Evolutionary conservation across 2,113 vertebrate species (phyloP).

Genomic region (Apaloderma vittatum): DNA sequence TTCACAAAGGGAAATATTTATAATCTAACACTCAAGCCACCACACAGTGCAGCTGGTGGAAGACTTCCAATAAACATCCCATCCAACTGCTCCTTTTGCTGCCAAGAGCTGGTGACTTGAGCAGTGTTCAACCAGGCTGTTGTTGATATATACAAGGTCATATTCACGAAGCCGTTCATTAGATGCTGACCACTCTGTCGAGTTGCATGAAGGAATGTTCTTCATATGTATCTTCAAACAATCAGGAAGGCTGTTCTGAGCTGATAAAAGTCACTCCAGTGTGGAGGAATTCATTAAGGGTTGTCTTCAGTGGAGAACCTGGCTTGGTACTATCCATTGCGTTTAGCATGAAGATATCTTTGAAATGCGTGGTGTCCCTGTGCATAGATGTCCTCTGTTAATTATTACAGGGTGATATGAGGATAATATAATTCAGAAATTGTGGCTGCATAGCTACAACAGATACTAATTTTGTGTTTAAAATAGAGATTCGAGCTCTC

Average conservation of each 20-base stretch:
- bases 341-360: not conserved
- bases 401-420: not conserved
- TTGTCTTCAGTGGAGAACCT: not conserved
- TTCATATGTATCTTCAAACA: not conserved
- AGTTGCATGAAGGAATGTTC: not conserved
- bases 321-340: not conserved
- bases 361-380: not conserved
- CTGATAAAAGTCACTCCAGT: not conserved
- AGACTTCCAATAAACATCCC: conserved; percentile 49
- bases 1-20: conserved; percentile 70
- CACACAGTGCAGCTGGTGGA: conserved; percentile 57
- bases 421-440: not conserved
- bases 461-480: conserved; percentile 1
- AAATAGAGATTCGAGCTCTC: not conserved
- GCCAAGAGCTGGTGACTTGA: conserved; percentile 5
- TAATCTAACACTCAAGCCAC: conserved; percentile 62
- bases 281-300: not conserved
- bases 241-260: not conserved
- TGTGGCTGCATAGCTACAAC: not conserved
- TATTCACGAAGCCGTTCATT: not conserved
- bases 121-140: not conserved
- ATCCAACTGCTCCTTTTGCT: conserved; percentile 15
- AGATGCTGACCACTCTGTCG: not conserved
- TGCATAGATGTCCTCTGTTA: not conserved
- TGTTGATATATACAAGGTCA: not conserved